phyloP scores from a whole-genome alignment of 2,888 invertebrate species.

The Apocheima hispidaria region DNA sequence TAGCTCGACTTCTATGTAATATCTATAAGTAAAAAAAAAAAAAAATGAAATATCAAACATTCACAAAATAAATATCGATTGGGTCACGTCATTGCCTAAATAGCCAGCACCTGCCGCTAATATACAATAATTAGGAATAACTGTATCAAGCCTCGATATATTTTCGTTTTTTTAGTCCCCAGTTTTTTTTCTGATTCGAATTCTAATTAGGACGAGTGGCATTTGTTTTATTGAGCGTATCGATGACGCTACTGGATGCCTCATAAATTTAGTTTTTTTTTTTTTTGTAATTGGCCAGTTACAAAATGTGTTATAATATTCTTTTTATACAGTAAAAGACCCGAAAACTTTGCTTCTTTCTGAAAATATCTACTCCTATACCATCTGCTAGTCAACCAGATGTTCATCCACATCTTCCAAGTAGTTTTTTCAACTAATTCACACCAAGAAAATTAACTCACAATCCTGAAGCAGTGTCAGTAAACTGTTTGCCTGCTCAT shows the following conservation, averaged over 20 bases:
- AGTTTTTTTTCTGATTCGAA: constrained; percentile 46
- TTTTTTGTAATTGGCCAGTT: constrained; percentile 16
- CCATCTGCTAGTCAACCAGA: constrained; percentile 17
- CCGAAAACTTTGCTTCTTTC: too few species aligned
- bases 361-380: too few species aligned
- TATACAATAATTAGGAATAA: constrained; percentile 67
- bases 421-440: constrained; percentile 54
- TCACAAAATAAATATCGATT: constrained; percentile 46
- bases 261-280: too few species aligned
- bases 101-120: constrained; percentile 41
- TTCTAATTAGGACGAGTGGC: constrained; percentile 42
- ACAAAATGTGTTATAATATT: too few species aligned
- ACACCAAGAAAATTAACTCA: constrained; percentile 52
- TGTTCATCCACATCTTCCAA: constrained; percentile 15
- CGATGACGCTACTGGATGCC: constrained; percentile 20
- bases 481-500: constrained; percentile 72
- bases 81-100: constrained; percentile 49
- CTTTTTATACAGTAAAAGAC: too few species aligned
- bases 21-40: not conserved
- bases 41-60: constrained; percentile 6
- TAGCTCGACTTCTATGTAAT: not conserved
- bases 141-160: constrained; percentile 50
- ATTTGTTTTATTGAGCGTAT: constrained; percentile 47
- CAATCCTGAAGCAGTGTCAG: constrained; percentile 33
- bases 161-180: constrained; percentile 37